Conservation (phyloP, 2,888 invertebrate species). For the Lithodes maja region DNA sequence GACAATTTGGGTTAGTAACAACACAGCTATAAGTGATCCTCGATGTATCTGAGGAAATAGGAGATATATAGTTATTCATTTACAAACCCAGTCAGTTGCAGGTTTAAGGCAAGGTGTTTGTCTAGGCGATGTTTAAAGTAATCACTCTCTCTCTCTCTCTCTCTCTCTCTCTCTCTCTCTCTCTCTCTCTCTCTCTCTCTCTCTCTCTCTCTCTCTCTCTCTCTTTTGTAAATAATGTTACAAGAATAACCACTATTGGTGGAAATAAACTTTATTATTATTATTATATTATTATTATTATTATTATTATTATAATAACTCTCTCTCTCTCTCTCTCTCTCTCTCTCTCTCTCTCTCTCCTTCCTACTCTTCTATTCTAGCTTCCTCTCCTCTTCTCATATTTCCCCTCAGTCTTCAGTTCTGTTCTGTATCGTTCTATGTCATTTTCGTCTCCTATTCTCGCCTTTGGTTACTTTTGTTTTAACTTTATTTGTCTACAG, state of each 20-base stretch:
- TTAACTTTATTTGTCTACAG: too few species aligned
- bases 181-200: not conserved
- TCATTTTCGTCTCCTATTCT: too few species aligned
- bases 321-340: not conserved
- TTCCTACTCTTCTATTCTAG: not conserved
- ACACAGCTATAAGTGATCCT: too few species aligned
- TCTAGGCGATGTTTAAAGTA: too few species aligned
- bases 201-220: not conserved
- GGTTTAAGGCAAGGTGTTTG: too few species aligned
- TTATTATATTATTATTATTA: not conserved
- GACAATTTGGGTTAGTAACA: too few species aligned
- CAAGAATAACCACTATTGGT: too few species aligned
- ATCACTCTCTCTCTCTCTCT: not conserved
- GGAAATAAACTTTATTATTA: not conserved
- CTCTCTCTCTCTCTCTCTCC: not conserved
- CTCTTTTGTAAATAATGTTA: not conserved
- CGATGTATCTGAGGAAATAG: too few species aligned
- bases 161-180: slow-evolving; percentile 10
- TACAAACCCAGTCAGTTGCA: too few species aligned
- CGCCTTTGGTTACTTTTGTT: too few species aligned
- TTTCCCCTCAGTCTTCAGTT: not conserved
- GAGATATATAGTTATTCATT: too few species aligned
- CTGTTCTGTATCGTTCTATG: too few species aligned
- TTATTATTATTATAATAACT: not conserved
- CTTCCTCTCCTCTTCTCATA: not conserved